Conservation (phyloP, 2,888 invertebrate species). For the Melipona bicolor region DNA sequence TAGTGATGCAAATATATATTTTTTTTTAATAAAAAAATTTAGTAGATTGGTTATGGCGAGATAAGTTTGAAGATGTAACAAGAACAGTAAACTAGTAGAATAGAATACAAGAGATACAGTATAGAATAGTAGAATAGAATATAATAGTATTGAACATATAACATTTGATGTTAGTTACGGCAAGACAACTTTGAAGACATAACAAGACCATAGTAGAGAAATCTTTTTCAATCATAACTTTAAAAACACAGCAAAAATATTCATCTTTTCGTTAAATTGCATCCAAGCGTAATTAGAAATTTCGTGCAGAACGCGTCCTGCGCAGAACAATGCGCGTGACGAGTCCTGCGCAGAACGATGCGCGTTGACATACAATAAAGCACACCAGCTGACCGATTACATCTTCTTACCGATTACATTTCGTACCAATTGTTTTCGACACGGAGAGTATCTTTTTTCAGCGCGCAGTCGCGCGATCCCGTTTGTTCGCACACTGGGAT, state of each 20-base stretch:
- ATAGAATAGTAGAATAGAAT: no score
- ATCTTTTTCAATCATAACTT: neutral
- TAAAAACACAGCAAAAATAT: neutral
- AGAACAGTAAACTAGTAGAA: no score
- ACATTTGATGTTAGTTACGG: no score
- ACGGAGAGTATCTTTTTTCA: neutral
- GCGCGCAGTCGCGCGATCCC: neutral
- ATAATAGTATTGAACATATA: no score
- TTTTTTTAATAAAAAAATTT: no score
- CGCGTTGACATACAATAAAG: neutral
- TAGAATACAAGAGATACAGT: no score
- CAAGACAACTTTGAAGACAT: no score
- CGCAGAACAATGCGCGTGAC: neutral
- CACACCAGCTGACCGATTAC: neutral
- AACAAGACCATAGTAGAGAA: neutral
- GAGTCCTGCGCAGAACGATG: neutral
- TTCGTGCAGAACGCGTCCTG: neutral
- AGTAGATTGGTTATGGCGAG: no score
- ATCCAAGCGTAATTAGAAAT: neutral
- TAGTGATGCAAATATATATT: no score
- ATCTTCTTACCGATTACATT: neutral
- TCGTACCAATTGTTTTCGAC: neutral
- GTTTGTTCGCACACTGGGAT: constrained; percentile 23
- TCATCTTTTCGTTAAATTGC: neutral
- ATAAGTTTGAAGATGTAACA: no score